Percentiles rank a stretch among this genome's conserved stretches.
These are phyloP conservation scores for Achatina immaculata DNA, from an alignment of 1,140 invertebrate species.

Conservation along the genomic window DNA sequence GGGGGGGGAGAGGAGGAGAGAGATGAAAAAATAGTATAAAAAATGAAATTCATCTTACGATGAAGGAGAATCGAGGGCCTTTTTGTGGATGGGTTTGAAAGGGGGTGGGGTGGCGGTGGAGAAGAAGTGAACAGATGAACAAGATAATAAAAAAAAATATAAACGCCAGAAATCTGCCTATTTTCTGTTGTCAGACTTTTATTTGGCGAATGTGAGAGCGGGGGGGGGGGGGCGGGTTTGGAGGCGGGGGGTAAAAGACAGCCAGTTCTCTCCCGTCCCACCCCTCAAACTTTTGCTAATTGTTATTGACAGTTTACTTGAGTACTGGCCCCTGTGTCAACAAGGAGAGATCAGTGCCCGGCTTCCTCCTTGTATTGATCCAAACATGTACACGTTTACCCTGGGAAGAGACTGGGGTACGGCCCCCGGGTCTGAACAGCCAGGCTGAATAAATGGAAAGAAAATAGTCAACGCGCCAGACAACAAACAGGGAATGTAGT, in stretches of 20 bases:
- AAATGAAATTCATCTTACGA: no score
- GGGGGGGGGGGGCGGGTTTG: background rate
- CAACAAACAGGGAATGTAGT: slow-evolving; percentile 27
- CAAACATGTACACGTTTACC: slow-evolving; percentile 22
- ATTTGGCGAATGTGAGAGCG: background rate
- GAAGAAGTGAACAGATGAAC: no score
- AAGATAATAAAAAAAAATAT: no score
- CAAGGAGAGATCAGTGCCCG: slow-evolving; percentile 24
- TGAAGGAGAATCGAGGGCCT: no score
- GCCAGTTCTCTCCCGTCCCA: background rate
- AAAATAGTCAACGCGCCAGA: background rate
- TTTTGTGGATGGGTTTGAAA: no score
- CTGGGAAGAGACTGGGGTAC: background rate
- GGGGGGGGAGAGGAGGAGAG: no score
- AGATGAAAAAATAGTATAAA: no score
- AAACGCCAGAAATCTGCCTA: no score
- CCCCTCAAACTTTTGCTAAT: slow-evolving; percentile 6
- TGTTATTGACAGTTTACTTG: slow-evolving; percentile 32
- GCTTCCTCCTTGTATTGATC: slow-evolving; percentile 18
- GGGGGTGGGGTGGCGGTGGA: no score
- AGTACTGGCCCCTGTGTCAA: slow-evolving; percentile 25
- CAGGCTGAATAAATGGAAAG: slow-evolving; percentile 5
- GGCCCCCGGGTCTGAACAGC: background rate
- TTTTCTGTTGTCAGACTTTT: background rate
- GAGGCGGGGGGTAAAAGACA: background rate